Conservation (phyloP, 2,113 vertebrate genomes). For the Eclectus roratus region DNA sequence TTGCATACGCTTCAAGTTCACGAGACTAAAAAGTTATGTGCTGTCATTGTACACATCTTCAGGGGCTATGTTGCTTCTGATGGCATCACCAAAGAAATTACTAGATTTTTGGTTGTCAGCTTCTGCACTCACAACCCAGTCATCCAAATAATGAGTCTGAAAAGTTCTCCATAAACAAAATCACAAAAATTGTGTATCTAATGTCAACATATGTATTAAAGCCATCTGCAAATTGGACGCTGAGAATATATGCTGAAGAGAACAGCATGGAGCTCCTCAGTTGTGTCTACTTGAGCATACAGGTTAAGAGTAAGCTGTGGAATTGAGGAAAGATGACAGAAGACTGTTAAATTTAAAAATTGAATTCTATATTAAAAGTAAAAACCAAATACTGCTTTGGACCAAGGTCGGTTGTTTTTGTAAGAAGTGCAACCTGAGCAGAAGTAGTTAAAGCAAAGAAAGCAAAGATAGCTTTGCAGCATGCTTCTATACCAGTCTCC, state of each 20-base stretch:
- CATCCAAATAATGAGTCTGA: neutral
- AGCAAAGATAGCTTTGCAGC: neutral
- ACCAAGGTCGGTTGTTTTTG: neutral
- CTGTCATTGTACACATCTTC: accelerated
- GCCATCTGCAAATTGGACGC: neutral
- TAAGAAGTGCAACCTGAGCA: neutral
- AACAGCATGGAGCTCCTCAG: neutral
- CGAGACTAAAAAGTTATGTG: neutral
- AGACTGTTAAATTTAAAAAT: neutral
- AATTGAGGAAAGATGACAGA: neutral
- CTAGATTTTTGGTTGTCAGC: neutral
- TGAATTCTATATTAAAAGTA: neutral
- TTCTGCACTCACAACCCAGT: neutral
- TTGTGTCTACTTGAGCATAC: neutral
- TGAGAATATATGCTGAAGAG: neutral
- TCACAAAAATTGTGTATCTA: neutral
- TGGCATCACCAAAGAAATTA: neutral
- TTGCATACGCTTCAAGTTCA: neutral
- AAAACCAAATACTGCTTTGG: neutral
- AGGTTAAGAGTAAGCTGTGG: neutral
- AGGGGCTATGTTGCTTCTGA: neutral
- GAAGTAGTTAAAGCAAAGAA: neutral
- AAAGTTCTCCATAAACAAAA: neutral
- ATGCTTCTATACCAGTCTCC: neutral
- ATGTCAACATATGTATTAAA: neutral